Base-by-base conservation (phyloP, 2,113 vertebrate species). In the Hymenochirus boettgeri region DNA sequence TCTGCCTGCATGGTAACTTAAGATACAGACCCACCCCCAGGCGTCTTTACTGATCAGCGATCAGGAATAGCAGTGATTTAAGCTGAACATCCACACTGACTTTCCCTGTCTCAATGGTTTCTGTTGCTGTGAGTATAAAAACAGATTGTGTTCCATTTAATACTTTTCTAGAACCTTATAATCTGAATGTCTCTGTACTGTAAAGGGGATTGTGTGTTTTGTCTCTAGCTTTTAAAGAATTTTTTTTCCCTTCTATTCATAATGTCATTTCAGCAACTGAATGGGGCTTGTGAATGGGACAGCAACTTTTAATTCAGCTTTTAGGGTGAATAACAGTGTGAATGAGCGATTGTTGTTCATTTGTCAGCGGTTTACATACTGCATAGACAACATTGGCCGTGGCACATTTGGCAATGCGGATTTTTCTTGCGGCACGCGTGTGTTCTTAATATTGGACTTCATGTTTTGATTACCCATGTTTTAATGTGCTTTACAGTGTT, bases 101-200 rank as follows among this genome's bases (percentile, higher is more conserved):
- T 7, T 29, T 24, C 63, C 21, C 15, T n/a, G 27, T 7, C 47
- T 22, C 47, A 31, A 69, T 69, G 65, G 65, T 69, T 11, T 45
- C 57, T 5, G 24, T 45, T 15, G 45, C 35, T 29, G 65, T 65
- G 42, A 65, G 63, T 65, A 31, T 29, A 55, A 15, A 5, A n/a
- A n/a, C n/a, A n/a, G n/a, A n/a, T n/a, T n/a, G n/a, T n/a, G n/a
- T n/a, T 31, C 29, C n/a, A n/a, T n/a, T n/a, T 31, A 10, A 5
- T 31, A 10, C 29, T 31, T 6, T 31, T 31, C 29, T 31, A 31
- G n/a, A 31, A 42, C 5, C n/a, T 39, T 42, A 7, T 15, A 12
- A 5, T 42, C 39, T 42, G 17, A 15, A n/a, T 3, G 39, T 42
- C 17, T 42, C 11, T 15, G 7, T 15, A 31, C 5, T 31, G 5